phyloP scores from a whole-genome alignment of 1,140 invertebrate species.

The Dinothrombium tinctorium region DNA sequence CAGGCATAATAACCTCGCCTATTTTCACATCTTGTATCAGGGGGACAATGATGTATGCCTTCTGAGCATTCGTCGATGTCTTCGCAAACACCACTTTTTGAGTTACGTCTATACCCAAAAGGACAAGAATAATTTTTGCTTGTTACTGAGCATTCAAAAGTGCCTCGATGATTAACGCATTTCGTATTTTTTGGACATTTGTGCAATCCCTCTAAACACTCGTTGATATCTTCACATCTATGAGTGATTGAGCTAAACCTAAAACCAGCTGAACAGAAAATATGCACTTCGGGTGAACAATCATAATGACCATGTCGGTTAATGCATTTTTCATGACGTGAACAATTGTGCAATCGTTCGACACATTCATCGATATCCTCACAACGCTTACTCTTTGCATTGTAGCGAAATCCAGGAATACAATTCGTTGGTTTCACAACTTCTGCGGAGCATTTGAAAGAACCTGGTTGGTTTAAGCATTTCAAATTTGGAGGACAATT shows the following conservation, averaged over 20 bases:
- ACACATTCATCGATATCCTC: constrained; percentile 31
- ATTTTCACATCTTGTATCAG: constrained; percentile 62
- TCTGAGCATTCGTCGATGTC: constrained; percentile 39
- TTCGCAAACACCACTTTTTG: constrained; percentile 10
- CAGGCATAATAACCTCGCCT: constrained; percentile 64
- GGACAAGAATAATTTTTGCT: constrained; percentile 36
- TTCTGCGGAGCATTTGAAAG: background rate
- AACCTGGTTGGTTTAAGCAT: background rate
- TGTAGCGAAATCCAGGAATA: background rate
- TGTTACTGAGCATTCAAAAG: constrained; percentile 46
- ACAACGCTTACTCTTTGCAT: constrained; percentile 20
- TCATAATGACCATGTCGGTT: no score
- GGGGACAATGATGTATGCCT: constrained; percentile 28
- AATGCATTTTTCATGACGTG: no score
- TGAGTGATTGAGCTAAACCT: background rate
- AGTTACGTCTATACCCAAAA: background rate
- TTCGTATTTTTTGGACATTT: constrained; percentile 51
- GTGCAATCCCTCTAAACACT: constrained; percentile 55
- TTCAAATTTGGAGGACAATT: constrained; percentile 45
- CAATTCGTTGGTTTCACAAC: background rate
- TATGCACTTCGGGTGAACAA: no score
- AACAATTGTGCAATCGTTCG: constrained; percentile 56
- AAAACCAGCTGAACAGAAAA: background rate
- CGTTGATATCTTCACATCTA: constrained; percentile 54
- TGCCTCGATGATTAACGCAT: constrained; percentile 60